phyloP scores from a whole-genome alignment of 2,113 vertebrate species.

The Callipepla californica region DNA sequence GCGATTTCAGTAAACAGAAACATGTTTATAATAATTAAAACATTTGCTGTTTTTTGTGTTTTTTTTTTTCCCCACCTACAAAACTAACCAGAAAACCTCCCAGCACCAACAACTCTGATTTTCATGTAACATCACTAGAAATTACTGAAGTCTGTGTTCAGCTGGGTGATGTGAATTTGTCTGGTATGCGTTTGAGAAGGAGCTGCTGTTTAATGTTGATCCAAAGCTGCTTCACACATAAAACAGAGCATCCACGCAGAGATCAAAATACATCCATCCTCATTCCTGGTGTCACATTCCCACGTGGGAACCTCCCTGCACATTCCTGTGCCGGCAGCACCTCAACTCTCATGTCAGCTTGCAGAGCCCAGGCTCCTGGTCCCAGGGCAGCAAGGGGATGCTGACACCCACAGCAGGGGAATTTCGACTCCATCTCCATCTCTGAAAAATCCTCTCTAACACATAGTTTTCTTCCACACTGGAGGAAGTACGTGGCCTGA shows the following conservation, averaged over 20 bases:
- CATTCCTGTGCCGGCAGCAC: accelerated
- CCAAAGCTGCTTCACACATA: background rate
- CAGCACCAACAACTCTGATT: background rate
- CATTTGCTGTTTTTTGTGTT: background rate
- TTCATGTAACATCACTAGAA: background rate
- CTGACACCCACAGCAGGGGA: accelerated
- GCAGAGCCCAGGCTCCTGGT: background rate
- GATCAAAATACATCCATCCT: background rate
- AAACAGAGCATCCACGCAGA: background rate
- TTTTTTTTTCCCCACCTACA: background rate
- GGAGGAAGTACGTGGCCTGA: background rate
- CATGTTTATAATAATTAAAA: background rate
- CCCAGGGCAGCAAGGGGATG: accelerated
- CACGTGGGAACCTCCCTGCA: accelerated
- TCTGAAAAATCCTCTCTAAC: background rate
- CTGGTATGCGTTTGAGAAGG: accelerated
- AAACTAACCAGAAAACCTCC: background rate
- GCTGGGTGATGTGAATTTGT: background rate
- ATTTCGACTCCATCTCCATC: accelerated
- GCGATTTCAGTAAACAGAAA: background rate
- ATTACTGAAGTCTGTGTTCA: background rate
- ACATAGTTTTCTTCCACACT: accelerated
- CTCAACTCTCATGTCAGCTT: accelerated
- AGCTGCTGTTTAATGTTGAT: accelerated
- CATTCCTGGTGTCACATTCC: background rate